Base-by-base conservation (phyloP, 1,140 invertebrate genomes). In the Pristionchus pacificus region DNA sequence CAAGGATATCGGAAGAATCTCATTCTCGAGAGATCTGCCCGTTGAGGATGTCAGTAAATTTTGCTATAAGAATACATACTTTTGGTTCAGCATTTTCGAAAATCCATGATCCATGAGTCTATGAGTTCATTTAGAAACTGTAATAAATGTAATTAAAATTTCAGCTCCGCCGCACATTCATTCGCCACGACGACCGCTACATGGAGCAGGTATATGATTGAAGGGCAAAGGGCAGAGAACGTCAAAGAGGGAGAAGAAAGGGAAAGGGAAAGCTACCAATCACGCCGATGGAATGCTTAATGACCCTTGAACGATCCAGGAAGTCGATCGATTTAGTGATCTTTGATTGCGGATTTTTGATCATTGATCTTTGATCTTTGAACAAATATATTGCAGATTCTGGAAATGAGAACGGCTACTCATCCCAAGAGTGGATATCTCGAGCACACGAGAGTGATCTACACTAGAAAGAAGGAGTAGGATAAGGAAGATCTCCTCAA, bases 1-100 rank as follows among this genome's bases (percentile, higher is more conserved):
- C n/a, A 83, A 83, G 68, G 82, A 83, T 71, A 84, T 83, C 70
- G 81, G 81, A 31, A 75, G 81, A 24, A 83, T 83, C 59, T 83
- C 81, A 6, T 83, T 83, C 67, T 84, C 81, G 2, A 63, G 81
- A 57, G 81, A 83, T 76, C 66, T 83, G 13, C 81, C 81, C n/a
- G 81, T 83, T 31, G 81, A 84, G 68, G 81, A 83, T 72, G 81
- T 83, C 61, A 66, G 80, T 31, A 57, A 55, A 30, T 49, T 2
- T 29, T 58, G 25, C 33, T 31, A 55, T 27, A 70, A 70, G 72
- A 25, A 71, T 27, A n/a, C n/a, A n/a, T n/a, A n/a, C n/a, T n/a
- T n/a, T n/a, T n/a, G n/a, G n/a, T n/a, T n/a, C n/a, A n/a, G n/a
- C n/a, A n/a, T n/a, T n/a, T n/a, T n/a, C n/a, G n/a, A n/a, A n/a